A percentile compares a stretch with the other conserved stretches of the same genome.
These are phyloP conservation scores for Ascidia mentula DNA, from an alignment of 23 tunicate genomes.

Conservation along the genomic window DNA sequence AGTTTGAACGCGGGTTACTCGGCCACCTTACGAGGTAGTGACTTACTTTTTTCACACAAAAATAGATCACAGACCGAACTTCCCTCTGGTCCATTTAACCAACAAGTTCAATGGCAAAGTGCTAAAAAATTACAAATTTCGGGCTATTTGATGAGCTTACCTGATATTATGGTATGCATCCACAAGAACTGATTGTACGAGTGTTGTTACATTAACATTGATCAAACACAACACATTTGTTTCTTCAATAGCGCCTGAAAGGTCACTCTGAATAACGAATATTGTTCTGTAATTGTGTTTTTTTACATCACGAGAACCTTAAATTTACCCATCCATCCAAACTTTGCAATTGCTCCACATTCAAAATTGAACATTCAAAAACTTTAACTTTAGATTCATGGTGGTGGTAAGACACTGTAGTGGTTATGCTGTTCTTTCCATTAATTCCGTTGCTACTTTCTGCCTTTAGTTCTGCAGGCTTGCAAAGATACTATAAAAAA, in stretches of 20 bases:
- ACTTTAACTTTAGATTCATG: neutral
- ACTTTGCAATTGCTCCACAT: neutral
- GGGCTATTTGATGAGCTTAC: neutral
- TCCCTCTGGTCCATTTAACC: too few species aligned
- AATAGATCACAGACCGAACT: too few species aligned
- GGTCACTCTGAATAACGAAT: too few species aligned
- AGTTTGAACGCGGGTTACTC: too few species aligned
- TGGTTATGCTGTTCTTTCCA: neutral
- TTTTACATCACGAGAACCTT: neutral
- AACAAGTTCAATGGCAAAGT: too few species aligned
- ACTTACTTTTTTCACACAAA: too few species aligned
- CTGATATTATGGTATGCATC: conserved; percentile 27
- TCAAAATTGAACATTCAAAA: neutral
- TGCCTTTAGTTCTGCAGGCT: conserved; percentile 20
- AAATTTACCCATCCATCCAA: neutral
- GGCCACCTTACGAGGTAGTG: too few species aligned
- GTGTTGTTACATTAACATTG: neutral
- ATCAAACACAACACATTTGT: neutral
- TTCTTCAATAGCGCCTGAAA: too few species aligned
- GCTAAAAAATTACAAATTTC: too few species aligned
- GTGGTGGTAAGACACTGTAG: neutral
- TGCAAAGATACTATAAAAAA: conserved; percentile 23
- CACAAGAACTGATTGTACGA: neutral
- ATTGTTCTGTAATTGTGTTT: neutral
- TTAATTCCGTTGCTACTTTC: neutral